Percentiles rank a stretch among this genome's conserved stretches.
Conservation (phyloP, 2,113 vertebrate species). For the Eclectus roratus region DNA sequence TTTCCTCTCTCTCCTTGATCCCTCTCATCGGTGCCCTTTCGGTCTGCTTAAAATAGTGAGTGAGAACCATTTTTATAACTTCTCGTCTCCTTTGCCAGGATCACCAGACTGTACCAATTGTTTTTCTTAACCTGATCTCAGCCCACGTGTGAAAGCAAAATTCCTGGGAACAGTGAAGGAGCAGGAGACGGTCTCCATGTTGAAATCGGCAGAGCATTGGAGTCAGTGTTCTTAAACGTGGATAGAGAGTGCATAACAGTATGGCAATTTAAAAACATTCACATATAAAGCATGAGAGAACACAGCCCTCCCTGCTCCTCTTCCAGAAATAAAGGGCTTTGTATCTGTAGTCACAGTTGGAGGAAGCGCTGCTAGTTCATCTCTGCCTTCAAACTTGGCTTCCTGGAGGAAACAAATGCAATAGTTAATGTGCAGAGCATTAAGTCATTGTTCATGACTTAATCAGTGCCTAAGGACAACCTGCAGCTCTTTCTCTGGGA, state of each 20-base stretch:
- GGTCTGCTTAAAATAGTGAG: slow-evolving; percentile 61
- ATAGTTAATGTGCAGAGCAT: background rate
- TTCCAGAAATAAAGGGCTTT: background rate
- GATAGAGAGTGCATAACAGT: accelerated
- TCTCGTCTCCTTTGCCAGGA: slow-evolving; percentile 16
- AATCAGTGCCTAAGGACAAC: background rate
- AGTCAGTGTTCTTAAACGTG: background rate
- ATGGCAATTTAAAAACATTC: background rate
- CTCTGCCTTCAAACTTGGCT: background rate
- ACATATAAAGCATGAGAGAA: background rate
- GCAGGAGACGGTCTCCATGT: background rate
- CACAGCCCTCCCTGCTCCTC: background rate
- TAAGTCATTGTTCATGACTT: background rate
- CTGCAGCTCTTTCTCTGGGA: background rate
- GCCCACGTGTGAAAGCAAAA: background rate
- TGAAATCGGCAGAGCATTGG: accelerated
- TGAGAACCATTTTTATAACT: slow-evolving; percentile 41
- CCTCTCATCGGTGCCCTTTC: slow-evolving; percentile 53
- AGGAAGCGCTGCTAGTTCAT: background rate
- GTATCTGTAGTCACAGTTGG: accelerated
- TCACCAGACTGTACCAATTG: slow-evolving; percentile 21
- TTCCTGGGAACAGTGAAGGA: background rate
- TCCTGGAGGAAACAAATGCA: background rate
- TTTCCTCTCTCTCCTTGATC: slow-evolving; percentile 52
- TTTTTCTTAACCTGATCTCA: background rate